A percentile compares a stretch with the other conserved stretches of the same genome.
Conservation (phyloP, 1,140 invertebrate genomes). For the Listronotus bonariensis region DNA sequence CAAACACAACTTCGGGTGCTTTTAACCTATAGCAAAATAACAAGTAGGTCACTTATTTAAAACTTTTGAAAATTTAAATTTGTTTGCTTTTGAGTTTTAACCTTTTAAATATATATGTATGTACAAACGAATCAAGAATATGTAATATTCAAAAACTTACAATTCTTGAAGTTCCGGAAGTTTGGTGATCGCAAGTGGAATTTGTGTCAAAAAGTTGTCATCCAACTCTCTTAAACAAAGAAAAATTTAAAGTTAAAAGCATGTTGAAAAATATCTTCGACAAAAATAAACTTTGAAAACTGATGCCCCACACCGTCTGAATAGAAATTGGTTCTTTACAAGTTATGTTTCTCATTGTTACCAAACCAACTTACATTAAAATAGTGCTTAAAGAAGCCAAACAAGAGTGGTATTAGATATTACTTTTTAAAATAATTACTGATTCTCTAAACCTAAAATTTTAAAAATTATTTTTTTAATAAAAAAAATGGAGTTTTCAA, state of each 20-base stretch:
- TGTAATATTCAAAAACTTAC: slow-evolving; percentile 61
- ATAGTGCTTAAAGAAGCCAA: no score
- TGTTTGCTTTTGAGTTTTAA: slow-evolving; percentile 4
- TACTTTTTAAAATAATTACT: no score
- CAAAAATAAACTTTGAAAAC: slow-evolving; percentile 4
- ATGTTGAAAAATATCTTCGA: no score
- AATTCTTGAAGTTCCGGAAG: slow-evolving; percentile 70
- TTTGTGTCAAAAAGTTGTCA: slow-evolving; percentile 70
- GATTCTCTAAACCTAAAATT: no score
- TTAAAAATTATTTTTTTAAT: no score
- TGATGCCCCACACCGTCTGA: background rate
- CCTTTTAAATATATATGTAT: background rate
- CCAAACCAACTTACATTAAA: no score
- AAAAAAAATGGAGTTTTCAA: no score
- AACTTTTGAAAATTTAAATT: background rate
- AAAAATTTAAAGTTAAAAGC: background rate
- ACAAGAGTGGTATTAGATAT: no score
- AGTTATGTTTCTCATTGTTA: no score
- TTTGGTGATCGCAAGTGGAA: slow-evolving; percentile 68
- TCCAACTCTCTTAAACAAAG: slow-evolving; percentile 69
- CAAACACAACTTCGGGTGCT: no score
- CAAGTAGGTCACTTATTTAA: background rate
- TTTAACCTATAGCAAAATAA: background rate
- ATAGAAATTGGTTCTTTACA: background rate
- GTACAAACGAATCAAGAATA: no score